Base-by-base conservation (phyloP, 2,888 invertebrate genomes). In the Proisotoma minuta region DNA sequence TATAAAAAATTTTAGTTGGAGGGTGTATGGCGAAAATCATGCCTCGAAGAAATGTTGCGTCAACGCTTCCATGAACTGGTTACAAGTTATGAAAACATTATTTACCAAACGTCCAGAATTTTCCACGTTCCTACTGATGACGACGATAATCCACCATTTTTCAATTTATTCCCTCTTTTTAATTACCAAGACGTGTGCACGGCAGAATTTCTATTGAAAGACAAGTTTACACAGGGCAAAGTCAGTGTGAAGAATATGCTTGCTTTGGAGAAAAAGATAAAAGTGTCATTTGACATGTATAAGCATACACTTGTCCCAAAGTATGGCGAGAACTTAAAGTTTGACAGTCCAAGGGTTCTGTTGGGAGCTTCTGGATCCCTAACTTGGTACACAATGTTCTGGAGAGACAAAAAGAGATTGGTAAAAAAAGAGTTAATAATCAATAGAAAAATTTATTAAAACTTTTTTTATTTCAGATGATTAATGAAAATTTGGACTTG, bases 401-500 rank as follows among this genome's bases (percentile, higher is more conserved):
- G n/a, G n/a, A n/a, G n/a, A n/a, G n/a, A n/a, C n/a, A n/a, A n/a
- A n/a, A n/a, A n/a, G n/a, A n/a, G n/a, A n/a, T n/a, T n/a, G n/a
- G n/a, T n/a, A n/a, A n/a, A n/a, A n/a, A n/a, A n/a, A n/a, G n/a
- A n/a, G n/a, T n/a, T n/a, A n/a, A n/a, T n/a, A n/a, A n/a, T n/a
- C n/a, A n/a, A 34, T 34, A 8, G 34, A 10, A 34, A 34, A 34
- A 34, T 34, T 34, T 34, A 34, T 34, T 34, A 10, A 34, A 34
- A 34, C 8, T 34, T 34, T 34, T 20, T 54, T 39, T 40, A 23
- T 52, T 54, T 12, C 15, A 54, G 57, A 24, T 22, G n/a, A 43
- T 57, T 8, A 26, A 43, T 24, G 57, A 57, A 15, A 27, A 57
- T 26, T 26, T 57, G 26, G 57, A 43, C 47, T 4, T 22, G 10